Evolutionary conservation across 2,113 vertebrate species (phyloP).

Genomic region (Ammodytes marinus): DNA sequence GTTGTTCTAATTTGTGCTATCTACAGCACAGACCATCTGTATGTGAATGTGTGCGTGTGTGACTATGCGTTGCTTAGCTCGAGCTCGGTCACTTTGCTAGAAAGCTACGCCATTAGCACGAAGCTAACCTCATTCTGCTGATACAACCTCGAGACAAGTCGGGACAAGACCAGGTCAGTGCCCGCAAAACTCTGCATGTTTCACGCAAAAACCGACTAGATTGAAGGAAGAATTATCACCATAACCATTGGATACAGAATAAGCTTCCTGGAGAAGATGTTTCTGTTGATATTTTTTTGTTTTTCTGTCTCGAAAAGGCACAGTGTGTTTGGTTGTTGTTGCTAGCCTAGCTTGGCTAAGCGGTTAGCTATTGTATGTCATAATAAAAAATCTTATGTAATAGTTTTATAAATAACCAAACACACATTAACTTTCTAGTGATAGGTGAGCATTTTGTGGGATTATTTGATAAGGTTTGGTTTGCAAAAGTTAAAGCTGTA

Average conservation of each 20-base stretch:
- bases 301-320: background rate
- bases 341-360: slow-evolving; percentile 49
- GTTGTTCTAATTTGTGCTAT: slow-evolving; percentile 9
- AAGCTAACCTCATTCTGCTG: slow-evolving; percentile 81
- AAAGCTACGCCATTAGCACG: slow-evolving; percentile 68
- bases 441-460: background rate
- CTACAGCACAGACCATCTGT: slow-evolving; percentile 23
- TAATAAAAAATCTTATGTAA: background rate
- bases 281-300: slow-evolving; percentile 40
- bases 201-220: background rate
- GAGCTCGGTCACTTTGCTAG: slow-evolving; percentile 72
- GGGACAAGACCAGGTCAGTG: slow-evolving; percentile 89
- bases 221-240: background rate
- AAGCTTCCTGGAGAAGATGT: background rate
- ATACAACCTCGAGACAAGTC: slow-evolving; percentile 88
- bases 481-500: background rate
- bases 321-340: slow-evolving; percentile 54
- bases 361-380: background rate
- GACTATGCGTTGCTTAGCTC: slow-evolving; percentile 66
- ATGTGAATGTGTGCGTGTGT: slow-evolving; percentile 58
- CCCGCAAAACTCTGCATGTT: slow-evolving; percentile 16
- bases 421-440: background rate
- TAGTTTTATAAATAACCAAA: background rate
- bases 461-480: background rate
- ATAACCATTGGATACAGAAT: too few species aligned